Evolutionary conservation across 2,113 vertebrate genomes (phyloP).

Genomic region (Bungarus multicinctus): DNA sequence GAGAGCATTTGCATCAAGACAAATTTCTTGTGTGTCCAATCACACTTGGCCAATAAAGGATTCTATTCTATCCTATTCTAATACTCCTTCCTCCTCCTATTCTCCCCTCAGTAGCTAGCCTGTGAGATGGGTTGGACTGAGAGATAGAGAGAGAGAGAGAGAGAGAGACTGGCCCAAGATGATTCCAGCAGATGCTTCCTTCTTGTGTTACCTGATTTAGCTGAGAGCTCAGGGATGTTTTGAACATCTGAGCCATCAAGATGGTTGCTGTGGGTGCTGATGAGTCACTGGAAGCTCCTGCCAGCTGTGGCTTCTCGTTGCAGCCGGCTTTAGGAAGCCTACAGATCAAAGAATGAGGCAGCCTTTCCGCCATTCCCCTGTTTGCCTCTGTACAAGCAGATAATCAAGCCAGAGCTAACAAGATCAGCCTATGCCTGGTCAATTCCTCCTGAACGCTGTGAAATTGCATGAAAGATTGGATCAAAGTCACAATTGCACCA

Average conservation of each 20-base stretch:
- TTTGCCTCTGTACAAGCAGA: conserved; percentile 29
- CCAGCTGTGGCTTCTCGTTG: not conserved
- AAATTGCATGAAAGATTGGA: conserved; percentile 64
- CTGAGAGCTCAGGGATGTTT: not conserved
- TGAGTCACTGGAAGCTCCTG: not conserved
- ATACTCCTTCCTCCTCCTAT: not conserved
- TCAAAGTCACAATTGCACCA: conserved; percentile 49
- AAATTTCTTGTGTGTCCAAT: no score
- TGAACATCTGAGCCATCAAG: not conserved
- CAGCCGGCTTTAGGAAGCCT: not conserved
- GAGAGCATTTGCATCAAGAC: no score
- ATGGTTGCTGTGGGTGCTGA: not conserved
- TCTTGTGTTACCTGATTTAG: not conserved
- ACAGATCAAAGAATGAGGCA: conserved; percentile 22
- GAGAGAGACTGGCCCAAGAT: not conserved
- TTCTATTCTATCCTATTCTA: no score
- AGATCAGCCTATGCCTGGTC: conserved; percentile 15
- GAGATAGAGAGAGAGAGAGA: not conserved
- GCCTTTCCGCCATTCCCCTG: conserved; percentile 8
- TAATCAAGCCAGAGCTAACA: conserved; percentile 19
- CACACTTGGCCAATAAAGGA: no score
- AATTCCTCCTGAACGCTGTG: conserved; percentile 53
- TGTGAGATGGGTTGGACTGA: not conserved
- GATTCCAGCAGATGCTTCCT: not conserved
- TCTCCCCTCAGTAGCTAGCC: not conserved